These are phyloP conservation scores for Gymnosoma rotundatum DNA, from an alignment of 2,888 invertebrate genomes.

Conservation along the genomic window DNA sequence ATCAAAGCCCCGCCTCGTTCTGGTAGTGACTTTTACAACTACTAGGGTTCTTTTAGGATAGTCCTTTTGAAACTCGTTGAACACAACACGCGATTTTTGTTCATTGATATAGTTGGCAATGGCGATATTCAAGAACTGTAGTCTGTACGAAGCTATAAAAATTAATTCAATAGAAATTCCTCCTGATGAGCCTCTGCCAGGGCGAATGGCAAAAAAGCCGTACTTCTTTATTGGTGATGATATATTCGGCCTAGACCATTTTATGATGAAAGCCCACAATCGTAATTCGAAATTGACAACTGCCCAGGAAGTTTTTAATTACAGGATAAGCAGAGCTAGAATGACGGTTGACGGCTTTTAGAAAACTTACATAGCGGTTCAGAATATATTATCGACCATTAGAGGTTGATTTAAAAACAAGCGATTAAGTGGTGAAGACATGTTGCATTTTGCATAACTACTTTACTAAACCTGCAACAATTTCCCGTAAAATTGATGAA, in stretches of 20 bases:
- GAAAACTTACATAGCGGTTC: conserved; percentile 35
- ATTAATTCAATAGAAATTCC: conserved; percentile 11
- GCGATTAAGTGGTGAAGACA: conserved; percentile 3
- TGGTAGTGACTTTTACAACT: conserved; percentile 21
- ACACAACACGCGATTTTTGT: conserved; percentile 25
- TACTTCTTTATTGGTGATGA: conserved; percentile 51
- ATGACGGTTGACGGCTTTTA: conserved; percentile 32
- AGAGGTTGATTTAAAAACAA: conserved; percentile 17
- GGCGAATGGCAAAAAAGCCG: conserved; percentile 3
- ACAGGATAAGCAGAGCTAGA: background rate
- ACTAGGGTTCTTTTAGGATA: conserved; percentile 32
- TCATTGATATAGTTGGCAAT: conserved; percentile 38
- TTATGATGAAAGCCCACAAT: conserved; percentile 37
- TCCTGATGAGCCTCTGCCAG: conserved; percentile 5
- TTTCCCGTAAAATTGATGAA: too few relatives aligned
- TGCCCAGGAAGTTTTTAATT: conserved; percentile 38
- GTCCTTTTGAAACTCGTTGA: conserved; percentile 45
- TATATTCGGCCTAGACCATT: conserved; percentile 12
- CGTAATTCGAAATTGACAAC: conserved; percentile 7
- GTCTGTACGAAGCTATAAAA: conserved; percentile 2
- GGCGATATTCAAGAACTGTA: conserved; percentile 2
- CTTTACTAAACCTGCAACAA: too few relatives aligned
- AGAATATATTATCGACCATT: conserved; percentile 38
- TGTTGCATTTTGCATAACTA: too few relatives aligned
- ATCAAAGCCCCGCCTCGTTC: background rate